A percentile compares a stretch with the other conserved stretches of the same genome.
Conservation (phyloP, 1,140 invertebrate genomes). For the Hestina assimilis region DNA sequence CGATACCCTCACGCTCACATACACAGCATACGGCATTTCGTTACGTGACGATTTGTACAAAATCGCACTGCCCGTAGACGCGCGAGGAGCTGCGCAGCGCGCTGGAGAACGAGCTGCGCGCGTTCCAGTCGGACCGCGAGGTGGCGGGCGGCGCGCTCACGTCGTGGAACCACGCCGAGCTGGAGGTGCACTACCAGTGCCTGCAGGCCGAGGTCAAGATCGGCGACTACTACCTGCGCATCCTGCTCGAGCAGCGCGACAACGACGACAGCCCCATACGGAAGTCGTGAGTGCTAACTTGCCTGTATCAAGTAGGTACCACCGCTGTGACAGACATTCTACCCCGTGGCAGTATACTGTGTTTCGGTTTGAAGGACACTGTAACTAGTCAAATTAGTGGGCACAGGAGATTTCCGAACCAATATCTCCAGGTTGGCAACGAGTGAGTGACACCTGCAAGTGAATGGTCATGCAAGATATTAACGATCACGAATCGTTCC, state of each 20-base stretch:
- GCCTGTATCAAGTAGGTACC: no score
- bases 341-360: no score
- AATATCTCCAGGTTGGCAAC: no score
- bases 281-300: slow-evolving; percentile 84
- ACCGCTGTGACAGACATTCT: neutral
- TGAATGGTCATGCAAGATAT: no score
- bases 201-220: slow-evolving; percentile 98
- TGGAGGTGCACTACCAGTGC: slow-evolving; percentile 96
- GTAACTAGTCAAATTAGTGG: no score
- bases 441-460: no score
- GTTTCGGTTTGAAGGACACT: no score
- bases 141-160: slow-evolving; percentile 89
- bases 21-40: no score
- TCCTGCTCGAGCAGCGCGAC: slow-evolving; percentile 94
- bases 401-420: no score
- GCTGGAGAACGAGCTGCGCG: slow-evolving; percentile 95
- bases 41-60: no score
- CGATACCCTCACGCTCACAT: no score
- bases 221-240: slow-evolving; percentile 97
- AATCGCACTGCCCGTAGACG: slow-evolving; percentile 87
- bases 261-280: slow-evolving; percentile 92
- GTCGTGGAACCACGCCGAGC: slow-evolving; percentile 99
- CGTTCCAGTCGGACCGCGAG: slow-evolving; percentile 94
- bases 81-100: slow-evolving; percentile 95
- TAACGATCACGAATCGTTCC: no score